These are phyloP conservation scores for Sisor rabdophorus DNA, from an alignment of 2,113 vertebrate species.

Conservation along the genomic window DNA sequence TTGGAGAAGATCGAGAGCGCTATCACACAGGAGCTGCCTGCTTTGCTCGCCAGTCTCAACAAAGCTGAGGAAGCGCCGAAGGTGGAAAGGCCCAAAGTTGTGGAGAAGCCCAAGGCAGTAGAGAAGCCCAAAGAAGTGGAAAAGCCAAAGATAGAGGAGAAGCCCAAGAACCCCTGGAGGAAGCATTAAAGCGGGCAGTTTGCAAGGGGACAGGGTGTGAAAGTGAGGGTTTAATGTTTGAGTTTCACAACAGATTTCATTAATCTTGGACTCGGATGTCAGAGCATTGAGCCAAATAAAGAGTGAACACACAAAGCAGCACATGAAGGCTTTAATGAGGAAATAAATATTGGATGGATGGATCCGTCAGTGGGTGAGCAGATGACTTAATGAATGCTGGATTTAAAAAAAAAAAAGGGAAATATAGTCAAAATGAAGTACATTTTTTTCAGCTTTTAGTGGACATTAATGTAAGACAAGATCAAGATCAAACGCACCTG, in stretches of 20 bases:
- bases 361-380: too few species aligned
- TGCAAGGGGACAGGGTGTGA: conserved; percentile 4
- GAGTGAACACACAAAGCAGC: background rate
- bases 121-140: conserved; percentile 40
- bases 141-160: conserved; percentile 46
- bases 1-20: conserved; percentile 94
- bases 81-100: conserved; percentile 34
- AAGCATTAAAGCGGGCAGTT: conserved; percentile 59
- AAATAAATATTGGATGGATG: background rate
- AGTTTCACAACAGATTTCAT: conserved; percentile 11
- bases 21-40: conserved; percentile 87
- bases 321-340: background rate
- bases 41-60: conserved; percentile 77
- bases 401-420: background rate
- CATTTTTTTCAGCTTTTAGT: background rate
- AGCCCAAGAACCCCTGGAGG: conserved; percentile 84
- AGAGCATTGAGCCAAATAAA: conserved; percentile 19
- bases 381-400: background rate
- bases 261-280: conserved; percentile 18
- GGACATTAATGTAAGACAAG: background rate
- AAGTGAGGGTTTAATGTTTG: conserved; percentile 20
- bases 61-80: conserved; percentile 65
- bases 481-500: too few species aligned
- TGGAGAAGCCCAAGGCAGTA: conserved; percentile 69
- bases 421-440: background rate